phyloP scores from a whole-genome alignment of 2,888 invertebrate genomes.

The Seladonia tumulorum region DNA sequence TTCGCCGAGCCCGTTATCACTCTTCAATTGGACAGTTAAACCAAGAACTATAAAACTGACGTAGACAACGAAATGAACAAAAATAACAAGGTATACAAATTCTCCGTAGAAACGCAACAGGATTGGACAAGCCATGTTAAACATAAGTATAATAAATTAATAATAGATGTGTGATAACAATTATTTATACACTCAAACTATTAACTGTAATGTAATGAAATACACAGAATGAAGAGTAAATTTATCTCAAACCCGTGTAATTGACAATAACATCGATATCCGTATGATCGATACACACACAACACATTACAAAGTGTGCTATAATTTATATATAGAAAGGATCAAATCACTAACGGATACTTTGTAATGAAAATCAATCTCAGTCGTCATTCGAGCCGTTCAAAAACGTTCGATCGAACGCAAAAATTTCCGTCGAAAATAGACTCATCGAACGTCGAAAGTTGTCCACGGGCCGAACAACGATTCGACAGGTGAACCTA shows the following conservation, averaged over 20 bases:
- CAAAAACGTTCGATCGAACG: neutral
- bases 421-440: neutral
- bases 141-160: neutral
- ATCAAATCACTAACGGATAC: neutral
- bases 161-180: neutral
- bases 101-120: neutral
- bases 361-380: conserved; percentile 11
- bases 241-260: neutral
- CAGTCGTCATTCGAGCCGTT: neutral
- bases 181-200: conserved; percentile 1
- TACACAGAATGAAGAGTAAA: neutral
- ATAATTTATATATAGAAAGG: neutral
- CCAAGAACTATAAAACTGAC: neutral
- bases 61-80: neutral
- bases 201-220: neutral
- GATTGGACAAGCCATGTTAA: conserved; percentile 23
- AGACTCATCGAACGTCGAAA: neutral
- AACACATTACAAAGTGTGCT: neutral
- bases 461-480: neutral
- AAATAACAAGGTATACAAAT: conserved; percentile 2
- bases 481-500: neutral
- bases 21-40: neutral
- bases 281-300: neutral
- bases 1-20: neutral
- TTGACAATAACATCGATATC: neutral